Evolutionary conservation across 2,888 invertebrate genomes (phyloP).

Genomic region (Seira musarum): DNA sequence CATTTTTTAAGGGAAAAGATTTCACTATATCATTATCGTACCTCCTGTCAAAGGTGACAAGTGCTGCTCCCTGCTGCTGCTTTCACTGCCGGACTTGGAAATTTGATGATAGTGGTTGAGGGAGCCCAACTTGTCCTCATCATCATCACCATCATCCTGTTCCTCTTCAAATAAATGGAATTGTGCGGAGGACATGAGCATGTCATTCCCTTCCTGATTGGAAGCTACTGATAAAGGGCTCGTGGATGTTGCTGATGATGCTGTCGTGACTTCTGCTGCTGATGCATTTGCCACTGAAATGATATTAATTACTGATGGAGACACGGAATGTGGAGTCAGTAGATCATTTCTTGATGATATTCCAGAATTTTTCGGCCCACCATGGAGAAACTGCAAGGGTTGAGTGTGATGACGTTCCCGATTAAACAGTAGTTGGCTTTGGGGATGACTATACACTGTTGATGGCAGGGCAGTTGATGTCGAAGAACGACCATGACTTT

Average conservation of each 20-base stretch:
- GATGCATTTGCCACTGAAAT: not conserved
- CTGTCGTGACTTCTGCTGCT: not conserved
- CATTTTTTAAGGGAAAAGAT: too few species aligned
- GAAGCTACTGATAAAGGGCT: conserved; percentile 7
- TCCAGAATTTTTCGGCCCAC: not conserved
- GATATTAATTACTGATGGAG: conserved; percentile 8
- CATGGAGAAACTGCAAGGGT: not conserved
- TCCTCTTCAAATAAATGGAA: not conserved
- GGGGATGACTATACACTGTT: not conserved
- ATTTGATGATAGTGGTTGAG: not conserved
- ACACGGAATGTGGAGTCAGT: conserved; percentile 11
- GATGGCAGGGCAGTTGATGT: not conserved
- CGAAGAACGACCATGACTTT: not conserved
- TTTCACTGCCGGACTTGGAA: not conserved
- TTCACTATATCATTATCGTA: not conserved
- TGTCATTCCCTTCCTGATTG: conserved; percentile 34
- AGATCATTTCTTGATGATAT: conserved; percentile 30
- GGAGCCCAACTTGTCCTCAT: not conserved
- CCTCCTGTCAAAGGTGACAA: not conserved
- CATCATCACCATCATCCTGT: not conserved
- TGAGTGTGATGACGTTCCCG: not conserved
- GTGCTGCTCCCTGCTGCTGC: not conserved
- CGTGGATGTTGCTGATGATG: not conserved
- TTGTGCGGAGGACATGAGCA: conserved; percentile 4
- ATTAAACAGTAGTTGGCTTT: too few species aligned